These are phyloP conservation scores for Tauraco hartlaubi DNA, from an alignment of 2,797 vertebrate genomes.

Conservation along the genomic window DNA sequence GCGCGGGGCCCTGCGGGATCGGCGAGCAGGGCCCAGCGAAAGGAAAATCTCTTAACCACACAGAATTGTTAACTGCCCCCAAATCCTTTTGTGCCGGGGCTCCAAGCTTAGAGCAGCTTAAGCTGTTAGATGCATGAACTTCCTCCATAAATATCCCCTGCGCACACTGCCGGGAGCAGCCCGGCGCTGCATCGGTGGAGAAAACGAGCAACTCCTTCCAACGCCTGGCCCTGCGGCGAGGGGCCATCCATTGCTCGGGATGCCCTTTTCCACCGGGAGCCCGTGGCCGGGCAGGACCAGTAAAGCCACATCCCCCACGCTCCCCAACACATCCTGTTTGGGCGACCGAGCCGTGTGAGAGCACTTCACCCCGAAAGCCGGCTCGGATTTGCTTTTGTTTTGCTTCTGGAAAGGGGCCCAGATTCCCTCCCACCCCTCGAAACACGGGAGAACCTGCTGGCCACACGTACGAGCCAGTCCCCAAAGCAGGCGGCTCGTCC, in stretches of 20 bases:
- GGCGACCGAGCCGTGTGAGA: neutral
- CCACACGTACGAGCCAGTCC: slow-evolving; percentile 2
- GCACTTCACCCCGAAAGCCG: neutral
- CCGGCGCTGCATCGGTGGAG: neutral
- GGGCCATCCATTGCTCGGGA: neutral
- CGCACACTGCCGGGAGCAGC: neutral
- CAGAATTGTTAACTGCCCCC: slow-evolving; percentile 80
- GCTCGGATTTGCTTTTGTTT: slow-evolving; percentile 57
- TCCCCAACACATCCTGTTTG: neutral
- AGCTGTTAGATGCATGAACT: slow-evolving; percentile 83
- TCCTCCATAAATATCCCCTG: slow-evolving; percentile 77
- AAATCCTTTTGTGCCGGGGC: slow-evolving; percentile 79
- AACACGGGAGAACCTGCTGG: slow-evolving; percentile 27
- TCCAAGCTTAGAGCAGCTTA: slow-evolving; percentile 80
- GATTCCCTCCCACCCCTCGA: slow-evolving; percentile 35
- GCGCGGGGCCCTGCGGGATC: neutral
- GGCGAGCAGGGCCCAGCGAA: neutral
- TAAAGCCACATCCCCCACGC: fast-evolving
- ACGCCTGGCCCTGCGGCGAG: neutral
- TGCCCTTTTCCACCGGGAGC: neutral
- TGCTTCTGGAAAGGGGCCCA: slow-evolving; percentile 52
- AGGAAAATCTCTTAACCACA: slow-evolving; percentile 79
- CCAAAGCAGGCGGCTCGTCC: fast-evolving
- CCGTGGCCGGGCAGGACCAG: neutral
- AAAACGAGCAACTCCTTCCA: slow-evolving; percentile 54